Base-by-base conservation (phyloP, 2,797 vertebrate genomes). In the Galagoides demidoff region DNA sequence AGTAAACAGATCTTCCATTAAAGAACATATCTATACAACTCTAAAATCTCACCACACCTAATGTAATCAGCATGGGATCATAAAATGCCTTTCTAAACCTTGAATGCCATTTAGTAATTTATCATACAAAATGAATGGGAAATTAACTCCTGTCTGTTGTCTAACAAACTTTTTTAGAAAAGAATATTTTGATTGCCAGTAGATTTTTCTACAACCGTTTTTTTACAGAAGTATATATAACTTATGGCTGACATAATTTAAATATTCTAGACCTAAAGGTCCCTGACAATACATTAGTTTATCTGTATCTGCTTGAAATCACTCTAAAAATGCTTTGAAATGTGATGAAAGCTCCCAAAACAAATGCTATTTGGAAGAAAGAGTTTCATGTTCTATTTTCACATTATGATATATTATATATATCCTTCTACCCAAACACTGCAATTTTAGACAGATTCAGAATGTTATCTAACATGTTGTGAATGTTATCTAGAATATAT, bases 131-230 rank as follows among this genome's bases (percentile, higher is more conserved):
- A 91, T 55, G 29, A 34, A 66, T 27, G 17, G 17, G 64, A 76
- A 89, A 70, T 77, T 57, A 87, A 89, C 19, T 76, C 49, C 22
- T 90, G 23, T 43, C 55, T 91, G 23, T 45, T 74, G 39, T 68
- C 73, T 85, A n/a, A 73, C 43, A 87, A 66, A 89, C 34, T 83
- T 82, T 34, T 89, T 88, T 74, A 52, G 57, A 90, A 76, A n/a
- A 77, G 8, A 76, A 7, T 70, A 86, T 82, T 89, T 49, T 59
- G 23, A 20, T n/a, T 96, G 86, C 55, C 68, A 43, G 19, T 39
- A 90, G 25, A 43, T 66, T 83, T 84, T 81, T 77, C 81, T 64
- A 88, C 9, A 94, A 82, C 8, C 25, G 45, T 17, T 31, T 55
- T 66, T 95, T 95, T 59, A 84, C 82, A 82, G 52, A 89, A 85